These are phyloP conservation scores for Scarus forsteni DNA, from an alignment of 2,797 vertebrate species.

Conservation along the genomic window DNA sequence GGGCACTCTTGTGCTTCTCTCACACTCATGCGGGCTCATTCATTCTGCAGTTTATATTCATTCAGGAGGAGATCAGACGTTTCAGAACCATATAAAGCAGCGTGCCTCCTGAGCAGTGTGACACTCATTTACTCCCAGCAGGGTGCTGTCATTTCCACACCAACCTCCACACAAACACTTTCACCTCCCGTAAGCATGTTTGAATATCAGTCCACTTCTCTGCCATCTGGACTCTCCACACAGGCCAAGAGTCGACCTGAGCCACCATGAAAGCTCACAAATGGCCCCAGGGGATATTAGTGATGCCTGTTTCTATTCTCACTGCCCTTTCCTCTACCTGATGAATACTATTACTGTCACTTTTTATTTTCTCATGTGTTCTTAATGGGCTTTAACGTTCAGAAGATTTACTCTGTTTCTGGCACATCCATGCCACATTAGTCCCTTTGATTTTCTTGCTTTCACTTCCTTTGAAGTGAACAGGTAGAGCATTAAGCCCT, in stretches of 20 bases:
- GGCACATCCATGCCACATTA: conserved; percentile 35
- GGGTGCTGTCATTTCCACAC: conserved; percentile 61
- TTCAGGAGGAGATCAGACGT: conserved; percentile 11
- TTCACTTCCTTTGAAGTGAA: conserved; percentile 59
- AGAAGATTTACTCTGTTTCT: conserved; percentile 39
- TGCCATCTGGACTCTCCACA: conserved; percentile 69
- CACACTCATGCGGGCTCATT: conserved; percentile 2
- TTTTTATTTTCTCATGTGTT: conserved; percentile 42
- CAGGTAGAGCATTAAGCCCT: conserved; percentile 48
- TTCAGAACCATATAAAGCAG: conserved; percentile 27
- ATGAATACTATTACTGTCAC: conserved; percentile 37
- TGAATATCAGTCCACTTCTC: conserved; percentile 73
- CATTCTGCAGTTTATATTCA: conserved; percentile 3
- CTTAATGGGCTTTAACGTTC: conserved; percentile 35
- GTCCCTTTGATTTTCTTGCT: conserved; percentile 58
- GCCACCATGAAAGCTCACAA: conserved; percentile 39
- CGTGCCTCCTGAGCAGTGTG: conserved; percentile 31
- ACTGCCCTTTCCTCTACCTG: conserved; percentile 1
- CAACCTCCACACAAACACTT: conserved; percentile 61
- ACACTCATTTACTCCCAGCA: conserved; percentile 39
- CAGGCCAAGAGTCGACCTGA: conserved; percentile 41
- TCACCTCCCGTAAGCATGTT: conserved; percentile 65
- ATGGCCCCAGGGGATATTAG: conserved; percentile 42
- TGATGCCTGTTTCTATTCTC: conserved; percentile 31
- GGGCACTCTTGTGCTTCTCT: too few species aligned